Evolutionary conservation across 2,797 vertebrate genomes (phyloP), one percentile per base, ranked within the genome.

Genomic region (Macropodus opercularis): DNA sequence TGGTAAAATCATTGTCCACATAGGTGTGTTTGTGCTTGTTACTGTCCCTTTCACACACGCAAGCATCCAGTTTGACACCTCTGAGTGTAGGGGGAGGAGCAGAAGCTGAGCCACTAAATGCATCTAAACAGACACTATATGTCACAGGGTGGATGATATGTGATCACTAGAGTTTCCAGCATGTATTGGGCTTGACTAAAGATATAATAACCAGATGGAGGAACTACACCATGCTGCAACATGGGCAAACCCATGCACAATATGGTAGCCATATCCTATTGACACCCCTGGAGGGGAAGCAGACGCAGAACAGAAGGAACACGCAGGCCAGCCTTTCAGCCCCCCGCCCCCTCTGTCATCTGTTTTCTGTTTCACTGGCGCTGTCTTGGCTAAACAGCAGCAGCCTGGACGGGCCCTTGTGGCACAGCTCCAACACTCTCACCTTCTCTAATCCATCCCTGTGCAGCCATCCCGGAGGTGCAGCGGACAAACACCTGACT

Each of bases 351-450:
- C 56, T 26, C 69, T 8, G 64, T 87, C 91, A 92, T 93, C 89
- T 92, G 91, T 83, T 91, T 91, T 85, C 61, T 72, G 84, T 91
- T 91, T 89, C 50, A 17, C 65, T 82, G 83, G 77, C 47, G 61
- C 84, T 80, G 69, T 40, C 55, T 80, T 67, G 88, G 80, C 85
- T 82, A 77, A 90, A 79, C 81, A 84, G 83, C 86, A 84, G 84
- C 87, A 87, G 87, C 77, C 84, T 63, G 79, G 63, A 73, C 60
- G 19, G 51, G 77, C 76, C 76, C 63, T 36, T 19, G 72, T 59
- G 49, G 81, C 82, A 35, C 46, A 57, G 65, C 65, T 79, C 79
- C 79, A 79, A 50, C 70, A 67, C 81, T 84, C 83, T 85, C 84
- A 81, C 74, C 79, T 89, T 77, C 76, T 65, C 22, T 89, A 85